Percentiles rank a stretch among this genome's conserved stretches.
These are phyloP conservation scores for Hippocampus mohnikei DNA, from an alignment of 2,113 vertebrate species.

Conservation along the genomic window DNA sequence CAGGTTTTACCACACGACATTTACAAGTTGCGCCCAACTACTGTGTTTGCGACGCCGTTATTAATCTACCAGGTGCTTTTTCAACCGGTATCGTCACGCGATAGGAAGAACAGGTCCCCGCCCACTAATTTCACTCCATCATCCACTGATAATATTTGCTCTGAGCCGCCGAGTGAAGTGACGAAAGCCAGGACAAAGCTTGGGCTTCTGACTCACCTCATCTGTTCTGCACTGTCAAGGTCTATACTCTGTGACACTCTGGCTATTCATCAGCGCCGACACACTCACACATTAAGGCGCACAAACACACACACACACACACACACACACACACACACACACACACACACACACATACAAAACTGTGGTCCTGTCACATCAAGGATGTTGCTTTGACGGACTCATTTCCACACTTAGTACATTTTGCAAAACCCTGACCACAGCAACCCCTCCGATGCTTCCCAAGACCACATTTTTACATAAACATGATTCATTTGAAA, in stretches of 20 bases:
- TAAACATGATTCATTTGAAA: not conserved
- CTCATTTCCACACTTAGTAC: constrained; percentile 2
- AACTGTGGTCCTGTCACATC: not conserved
- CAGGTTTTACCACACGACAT: constrained; percentile 19
- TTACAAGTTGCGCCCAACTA: constrained; percentile 3
- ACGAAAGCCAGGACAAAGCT: constrained; percentile 58
- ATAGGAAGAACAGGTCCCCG: constrained; percentile 28
- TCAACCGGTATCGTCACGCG: constrained; percentile 35
- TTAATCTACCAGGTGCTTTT: constrained; percentile 34
- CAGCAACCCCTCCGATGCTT: no score
- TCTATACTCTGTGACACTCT: constrained; percentile 55
- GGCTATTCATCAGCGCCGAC: constrained; percentile 53
- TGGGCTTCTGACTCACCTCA: constrained; percentile 65
- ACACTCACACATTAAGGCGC: constrained; percentile 32
- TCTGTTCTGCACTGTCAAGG: constrained; percentile 67
- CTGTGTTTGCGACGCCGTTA: constrained; percentile 38
- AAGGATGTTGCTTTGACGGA: not conserved
- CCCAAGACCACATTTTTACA: not conserved
- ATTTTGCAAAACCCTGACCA: not conserved
- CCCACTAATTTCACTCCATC: constrained; percentile 48
- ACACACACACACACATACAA: constrained; percentile 26
- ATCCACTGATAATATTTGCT: constrained; percentile 59
- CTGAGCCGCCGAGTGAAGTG: constrained; percentile 44
- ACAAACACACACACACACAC: constrained; percentile 19
- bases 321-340: constrained; percentile 28